phyloP scores from a whole-genome alignment of 1,140 invertebrate species.

The Drosophila cardini region DNA sequence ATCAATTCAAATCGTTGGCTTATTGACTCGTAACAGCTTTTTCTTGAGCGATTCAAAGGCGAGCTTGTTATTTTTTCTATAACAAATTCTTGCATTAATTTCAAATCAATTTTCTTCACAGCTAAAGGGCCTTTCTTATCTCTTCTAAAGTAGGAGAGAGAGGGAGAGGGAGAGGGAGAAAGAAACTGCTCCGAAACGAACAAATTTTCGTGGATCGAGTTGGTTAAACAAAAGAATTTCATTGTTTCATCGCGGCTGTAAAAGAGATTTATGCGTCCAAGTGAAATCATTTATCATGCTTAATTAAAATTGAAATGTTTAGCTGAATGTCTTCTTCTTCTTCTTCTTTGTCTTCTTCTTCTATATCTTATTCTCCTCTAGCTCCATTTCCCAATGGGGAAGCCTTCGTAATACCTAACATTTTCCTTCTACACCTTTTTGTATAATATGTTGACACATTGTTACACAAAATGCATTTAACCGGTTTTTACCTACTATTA shows the following conservation, averaged over 20 bases:
- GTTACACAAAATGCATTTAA: conserved; percentile 82
- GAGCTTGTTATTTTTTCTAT: conserved; percentile 83
- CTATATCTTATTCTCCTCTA: background rate
- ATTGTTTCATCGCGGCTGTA: conserved; percentile 82
- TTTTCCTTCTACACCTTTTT: conserved; percentile 42
- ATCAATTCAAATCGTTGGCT: conserved; percentile 78
- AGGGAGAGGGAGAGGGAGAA: conserved; percentile 11
- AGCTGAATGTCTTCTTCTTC: conserved; percentile 68
- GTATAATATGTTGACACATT: conserved; percentile 77
- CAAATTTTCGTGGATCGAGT: conserved; percentile 46
- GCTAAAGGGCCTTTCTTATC: conserved; percentile 62
- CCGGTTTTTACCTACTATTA: conserved; percentile 57
- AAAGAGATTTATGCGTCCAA: conserved; percentile 83
- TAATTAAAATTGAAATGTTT: conserved; percentile 84
- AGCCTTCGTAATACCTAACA: conserved; percentile 34
- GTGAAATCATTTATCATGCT: conserved; percentile 85
- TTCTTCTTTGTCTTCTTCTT: conserved; percentile 48
- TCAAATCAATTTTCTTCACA: conserved; percentile 85
- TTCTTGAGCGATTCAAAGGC: conserved; percentile 72
- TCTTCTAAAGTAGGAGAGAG: conserved; percentile 5
- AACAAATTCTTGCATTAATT: conserved; percentile 85
- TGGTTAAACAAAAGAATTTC: conserved; percentile 77
- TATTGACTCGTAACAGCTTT: conserved; percentile 71
- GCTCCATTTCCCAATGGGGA: conserved; percentile 15
- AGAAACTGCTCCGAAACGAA: conserved; percentile 48